Conservation (phyloP, 2,888 invertebrate genomes). For the Cyrtodaria siliqua region DNA sequence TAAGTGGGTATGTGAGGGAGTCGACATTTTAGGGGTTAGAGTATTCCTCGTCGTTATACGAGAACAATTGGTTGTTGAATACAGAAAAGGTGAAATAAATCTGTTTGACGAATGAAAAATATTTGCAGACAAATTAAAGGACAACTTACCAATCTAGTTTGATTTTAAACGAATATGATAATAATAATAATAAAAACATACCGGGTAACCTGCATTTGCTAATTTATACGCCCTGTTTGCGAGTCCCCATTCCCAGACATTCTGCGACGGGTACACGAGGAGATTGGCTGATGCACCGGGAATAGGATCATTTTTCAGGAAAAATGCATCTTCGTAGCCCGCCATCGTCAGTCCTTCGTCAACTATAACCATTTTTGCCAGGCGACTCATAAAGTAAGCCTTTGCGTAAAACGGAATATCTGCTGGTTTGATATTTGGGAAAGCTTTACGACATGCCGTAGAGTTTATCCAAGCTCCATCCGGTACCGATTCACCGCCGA, state of each 20-base stretch:
- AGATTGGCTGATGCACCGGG: constrained; percentile 57
- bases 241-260: constrained; percentile 80
- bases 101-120: too few species aligned
- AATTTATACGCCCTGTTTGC: constrained; percentile 75
- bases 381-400: constrained; percentile 65
- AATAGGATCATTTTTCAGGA: constrained; percentile 53
- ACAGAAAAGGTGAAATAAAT: too few species aligned
- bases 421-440: constrained; percentile 46
- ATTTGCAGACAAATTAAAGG: too few species aligned
- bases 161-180: too few species aligned
- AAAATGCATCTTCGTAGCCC: constrained; percentile 68
- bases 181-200: constrained; percentile 40
- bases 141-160: too few species aligned
- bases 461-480: constrained; percentile 78
- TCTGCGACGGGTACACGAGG: constrained; percentile 70
- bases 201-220: constrained; percentile 81
- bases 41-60: too few species aligned
- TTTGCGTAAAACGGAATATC: constrained; percentile 56
- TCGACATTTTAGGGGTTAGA: too few species aligned
- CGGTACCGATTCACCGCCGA: constrained; percentile 82
- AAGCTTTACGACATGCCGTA: constrained; percentile 70
- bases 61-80: too few species aligned
- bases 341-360: constrained; percentile 58
- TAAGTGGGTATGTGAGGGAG: too few species aligned
- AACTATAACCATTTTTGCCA: constrained; percentile 62